Percentiles rank a stretch among this genome's conserved stretches.
Conservation (phyloP, 1,140 invertebrate species). For the Drosophila athabasca region DNA sequence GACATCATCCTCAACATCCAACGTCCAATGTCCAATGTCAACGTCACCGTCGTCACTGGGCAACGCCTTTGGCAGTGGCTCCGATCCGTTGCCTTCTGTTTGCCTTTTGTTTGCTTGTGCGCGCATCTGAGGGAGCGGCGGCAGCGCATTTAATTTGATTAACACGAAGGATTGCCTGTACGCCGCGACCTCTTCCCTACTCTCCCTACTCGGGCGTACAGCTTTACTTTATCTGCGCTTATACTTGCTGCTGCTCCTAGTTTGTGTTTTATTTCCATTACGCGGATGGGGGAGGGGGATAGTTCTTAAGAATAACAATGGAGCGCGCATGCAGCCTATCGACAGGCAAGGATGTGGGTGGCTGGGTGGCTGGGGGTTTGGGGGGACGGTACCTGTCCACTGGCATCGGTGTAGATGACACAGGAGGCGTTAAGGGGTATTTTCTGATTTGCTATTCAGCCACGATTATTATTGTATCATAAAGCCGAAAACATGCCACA, state of each 20-base stretch:
- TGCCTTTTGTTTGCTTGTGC: conserved; percentile 23
- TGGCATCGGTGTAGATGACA: conserved; percentile 97
- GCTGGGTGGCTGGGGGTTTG: not conserved
- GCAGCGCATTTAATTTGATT: conserved; percentile 79
- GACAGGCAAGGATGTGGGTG: not conserved
- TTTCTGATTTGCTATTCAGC: conserved; percentile 84
- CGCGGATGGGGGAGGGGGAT: not conserved
- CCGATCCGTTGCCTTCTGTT: not conserved
- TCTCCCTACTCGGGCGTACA: too few species aligned
- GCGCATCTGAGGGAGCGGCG: conserved; percentile 53
- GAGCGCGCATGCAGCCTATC: conserved; percentile 33
- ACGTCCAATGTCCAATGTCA: conserved; percentile 7
- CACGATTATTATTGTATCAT: conserved; percentile 1
- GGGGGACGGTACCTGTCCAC: conserved; percentile 92
- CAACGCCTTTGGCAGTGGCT: conserved; percentile 62
- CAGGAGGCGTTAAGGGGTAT: conserved; percentile 94
- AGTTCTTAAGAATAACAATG: not conserved
- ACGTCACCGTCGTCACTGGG: conserved; percentile 28
- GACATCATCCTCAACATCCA: conserved; percentile 57
- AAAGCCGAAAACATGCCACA: conserved; percentile 27
- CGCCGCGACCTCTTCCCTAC: not conserved
- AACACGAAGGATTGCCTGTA: conserved; percentile 47
- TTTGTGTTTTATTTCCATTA: conserved; percentile 61
- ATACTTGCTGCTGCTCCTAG: conserved; percentile 70
- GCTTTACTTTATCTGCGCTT: conserved; percentile 1